phyloP scores from a whole-genome alignment of 2,113 vertebrate genomes.

The Rhynchomys soricoides region DNA sequence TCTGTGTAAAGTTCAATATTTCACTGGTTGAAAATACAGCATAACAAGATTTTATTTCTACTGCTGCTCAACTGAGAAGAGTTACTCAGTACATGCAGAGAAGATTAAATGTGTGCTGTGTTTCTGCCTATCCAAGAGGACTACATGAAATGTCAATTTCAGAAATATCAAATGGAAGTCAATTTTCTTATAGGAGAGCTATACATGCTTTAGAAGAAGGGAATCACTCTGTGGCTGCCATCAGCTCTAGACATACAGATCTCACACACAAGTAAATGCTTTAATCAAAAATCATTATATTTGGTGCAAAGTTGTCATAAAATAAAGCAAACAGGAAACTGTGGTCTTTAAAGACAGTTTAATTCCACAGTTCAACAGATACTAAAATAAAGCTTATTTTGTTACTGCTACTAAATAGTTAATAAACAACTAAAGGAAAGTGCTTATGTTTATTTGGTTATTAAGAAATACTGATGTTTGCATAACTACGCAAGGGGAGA shows the following conservation, averaged over 20 bases:
- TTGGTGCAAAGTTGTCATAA: slow-evolving; percentile 5
- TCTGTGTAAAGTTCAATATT: slow-evolving; percentile 1
- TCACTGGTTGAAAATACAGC: slow-evolving; percentile 29
- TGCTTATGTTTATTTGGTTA: background rate
- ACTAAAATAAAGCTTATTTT: background rate
- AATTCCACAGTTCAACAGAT: slow-evolving; percentile 18
- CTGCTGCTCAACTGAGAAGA: slow-evolving; percentile 10
- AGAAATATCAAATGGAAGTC: slow-evolving; percentile 35
- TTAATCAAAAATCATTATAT: slow-evolving; percentile 37
- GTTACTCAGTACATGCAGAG: background rate
- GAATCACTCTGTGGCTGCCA: background rate
- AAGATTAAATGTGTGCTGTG: background rate
- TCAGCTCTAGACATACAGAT: slow-evolving; percentile 26
- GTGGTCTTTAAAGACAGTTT: background rate
- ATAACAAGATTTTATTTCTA: slow-evolving; percentile 44
- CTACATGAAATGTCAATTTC: slow-evolving; percentile 33
- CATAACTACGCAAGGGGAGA: background rate
- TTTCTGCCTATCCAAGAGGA: slow-evolving; percentile 4
- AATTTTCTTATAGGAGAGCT: background rate
- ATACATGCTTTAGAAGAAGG: slow-evolving; percentile 12
- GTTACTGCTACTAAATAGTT: background rate
- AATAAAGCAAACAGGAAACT: slow-evolving; percentile 45
- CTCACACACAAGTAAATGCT: background rate
- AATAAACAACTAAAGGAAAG: background rate
- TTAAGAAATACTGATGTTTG: slow-evolving; percentile 17